Conservation (phyloP, 1,140 invertebrate genomes). For the Drosophila bifasciata region DNA sequence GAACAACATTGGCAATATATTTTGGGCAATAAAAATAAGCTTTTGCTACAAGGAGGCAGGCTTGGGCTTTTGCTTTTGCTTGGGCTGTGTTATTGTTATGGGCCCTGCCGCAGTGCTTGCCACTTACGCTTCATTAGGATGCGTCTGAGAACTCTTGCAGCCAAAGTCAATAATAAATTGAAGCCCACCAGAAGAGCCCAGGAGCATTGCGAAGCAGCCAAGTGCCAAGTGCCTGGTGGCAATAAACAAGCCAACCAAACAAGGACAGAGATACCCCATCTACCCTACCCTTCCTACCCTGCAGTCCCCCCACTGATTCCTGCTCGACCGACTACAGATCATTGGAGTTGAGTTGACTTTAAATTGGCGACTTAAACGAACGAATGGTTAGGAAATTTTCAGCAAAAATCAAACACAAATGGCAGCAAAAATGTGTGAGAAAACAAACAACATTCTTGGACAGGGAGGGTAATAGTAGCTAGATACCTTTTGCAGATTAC, state of each 20-base stretch:
- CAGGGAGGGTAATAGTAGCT: too few species aligned
- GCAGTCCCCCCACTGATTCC: too few species aligned
- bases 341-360: conserved; percentile 57
- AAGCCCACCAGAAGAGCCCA: conserved; percentile 29
- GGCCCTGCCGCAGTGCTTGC: conserved; percentile 62
- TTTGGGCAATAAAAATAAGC: conserved; percentile 80
- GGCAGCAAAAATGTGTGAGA: conserved; percentile 36
- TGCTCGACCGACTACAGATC: conserved; percentile 38
- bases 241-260: conserved; percentile 64
- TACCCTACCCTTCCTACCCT: too few species aligned
- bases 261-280: too few species aligned
- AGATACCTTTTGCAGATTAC: too few species aligned
- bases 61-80: conserved; percentile 18
- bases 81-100: conserved; percentile 64
- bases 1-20: conserved; percentile 82
- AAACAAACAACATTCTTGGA: conserved; percentile 45
- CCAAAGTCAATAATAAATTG: conserved; percentile 77
- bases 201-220: conserved; percentile 25
- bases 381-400: conserved; percentile 37
- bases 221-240: conserved; percentile 50
- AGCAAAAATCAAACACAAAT: conserved; percentile 34
- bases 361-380: conserved; percentile 55
- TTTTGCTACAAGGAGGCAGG: conserved; percentile 63
- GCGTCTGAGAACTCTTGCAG: conserved; percentile 76
- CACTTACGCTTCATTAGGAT: conserved; percentile 81